Evolutionary conservation across 1,140 invertebrate species (phyloP), one percentile per base, ranked within the genome.

Genomic region (Ladona fulva): DNA sequence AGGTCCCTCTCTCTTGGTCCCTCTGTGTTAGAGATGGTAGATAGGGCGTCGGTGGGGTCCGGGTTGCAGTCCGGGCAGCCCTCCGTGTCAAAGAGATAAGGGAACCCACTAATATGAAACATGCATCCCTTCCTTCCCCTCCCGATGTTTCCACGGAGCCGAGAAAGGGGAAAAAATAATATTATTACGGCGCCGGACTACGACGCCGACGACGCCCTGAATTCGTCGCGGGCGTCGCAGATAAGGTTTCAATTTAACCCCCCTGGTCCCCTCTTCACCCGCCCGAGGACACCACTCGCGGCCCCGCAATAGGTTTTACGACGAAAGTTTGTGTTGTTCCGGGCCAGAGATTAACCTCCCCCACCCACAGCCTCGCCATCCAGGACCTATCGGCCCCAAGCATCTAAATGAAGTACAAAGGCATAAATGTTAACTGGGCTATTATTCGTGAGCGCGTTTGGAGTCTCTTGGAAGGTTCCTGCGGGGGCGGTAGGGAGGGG

Each of bases 381-480:
- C 16, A 42, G 44, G 29, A 25, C 79, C 77, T 79, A 79, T 79
- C 79, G 29, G 19, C 0, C 59, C 73, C 37, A 25, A 76, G 66
- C 52, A 79, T 79, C 79, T 79, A 79, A 79, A 79, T 79, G 77
- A 79, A 79, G 79, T 79, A 79, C 79, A 79, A 79, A 79, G 77
- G 77, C 79, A 79, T 79, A 79, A 79, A 79, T 78, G 79, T 79
- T 79, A 79, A 79, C 79, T 75, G 77, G 77, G 42, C 79, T 79
- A 79, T 79, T 79, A 79, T 79, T 79, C 77, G 76, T 16, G 74
- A 75, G 37, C 10, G 22, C 10, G 74, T 74, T 74, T n/a, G n/a
- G n/a, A n/a, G n/a, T n/a, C 22, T 25, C 74, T 42, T 25, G 37
- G 16, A 66, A 75, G 74, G 24, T 37, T 37, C 29, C 29, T 5